Evolutionary conservation across 2,797 vertebrate species (phyloP), one percentile per base, ranked within the genome.

Genomic region (Pelobates cultripes): DNA sequence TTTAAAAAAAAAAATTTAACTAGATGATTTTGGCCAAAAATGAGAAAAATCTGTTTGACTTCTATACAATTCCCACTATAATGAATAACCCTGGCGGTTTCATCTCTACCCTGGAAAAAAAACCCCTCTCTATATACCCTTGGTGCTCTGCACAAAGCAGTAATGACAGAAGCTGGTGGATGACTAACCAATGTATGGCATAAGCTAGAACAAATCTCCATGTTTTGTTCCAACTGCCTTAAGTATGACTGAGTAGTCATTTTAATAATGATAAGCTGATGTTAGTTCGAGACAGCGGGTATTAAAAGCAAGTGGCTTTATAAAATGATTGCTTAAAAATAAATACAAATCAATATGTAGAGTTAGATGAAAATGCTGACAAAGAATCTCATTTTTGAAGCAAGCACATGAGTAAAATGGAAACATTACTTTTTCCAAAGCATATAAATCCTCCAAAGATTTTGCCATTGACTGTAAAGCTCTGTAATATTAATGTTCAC

Each of bases 391-490:
- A 73, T 55, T 66, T 60, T 64, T 77, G 47, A 74, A 75, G 42
- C 47, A 74, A 70, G 28, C 28, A 75, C 6, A 4, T 17, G 71
- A 28, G 78, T 3, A 66, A 9, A 57, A 41, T 13, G 7, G 4
- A 7, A 3, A 40, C 53, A 73, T 60, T 12, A 12, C 13, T 57
- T 44, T 43, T 47, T 68, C 64, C 12, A 63, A 53, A 73, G 77
- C 73, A 84, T 84, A 84, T 76, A 64, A 85, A 92, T 93, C 92
- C 92, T 94, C 91, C 93, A 91, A 92, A 93, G 92, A 87, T 90
- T 90, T 89, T 91, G 91, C 88, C 64, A 73, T 85, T 74, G 12
- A 15, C 45, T 55, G 53, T 57, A 68, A 43, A 40, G 40, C 15
- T 7, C 57, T 4, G n/a, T 64, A 40, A 14, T 64, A 64, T 64